Evolutionary conservation across 2,888 invertebrate species (phyloP), one percentile per base, ranked within the genome.

Genomic region (Auanema sp.): DNA sequence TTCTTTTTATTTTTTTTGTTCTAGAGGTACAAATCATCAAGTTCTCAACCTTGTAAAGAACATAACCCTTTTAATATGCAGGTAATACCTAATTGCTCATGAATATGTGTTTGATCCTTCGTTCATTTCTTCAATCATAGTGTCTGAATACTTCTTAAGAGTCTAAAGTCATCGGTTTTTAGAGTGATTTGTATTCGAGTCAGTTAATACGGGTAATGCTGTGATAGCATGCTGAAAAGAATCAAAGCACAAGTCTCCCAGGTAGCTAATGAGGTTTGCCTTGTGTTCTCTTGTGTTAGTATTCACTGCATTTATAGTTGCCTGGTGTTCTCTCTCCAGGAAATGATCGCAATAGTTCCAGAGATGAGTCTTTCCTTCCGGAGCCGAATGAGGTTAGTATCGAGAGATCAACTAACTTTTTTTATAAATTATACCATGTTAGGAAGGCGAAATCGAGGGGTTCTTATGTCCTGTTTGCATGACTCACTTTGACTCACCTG

Each of bases 391-490:
- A 24, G 21, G 53, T 18, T 51, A 21, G 11, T 10, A 41, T 12
- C n/a, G 42, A 8, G 47, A 25, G 18, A 6, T 52, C 1, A 8
- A 23, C 23, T 12, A 53, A 42, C 14, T 10, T 42, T n/a, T 44
- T 42, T 5, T 5, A 5, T 3, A 40, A n/a, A n/a, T 33, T 52
- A 24, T 24, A n/a, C 4, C n/a, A 44, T 50, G 24, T 24, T 24
- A 57, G 60, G 65, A 68, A 25, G 69, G 66, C n/a, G 73, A 74
- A 65, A 64, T 69, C 14, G 73, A 74, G 47, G 85, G 85, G 88
- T 91, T 80, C 89, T 89, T 75, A n/a, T 77, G 77, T 51, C 77
- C 77, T 1, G 65, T 73, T 18, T 77, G 77, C 62, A 77, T 77
- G 77, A 56, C 57, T 8, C 62, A 65, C 18, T 72, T 72, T 11